Base-by-base conservation (phyloP, 2,888 invertebrate species). In the Thumatha senex region DNA sequence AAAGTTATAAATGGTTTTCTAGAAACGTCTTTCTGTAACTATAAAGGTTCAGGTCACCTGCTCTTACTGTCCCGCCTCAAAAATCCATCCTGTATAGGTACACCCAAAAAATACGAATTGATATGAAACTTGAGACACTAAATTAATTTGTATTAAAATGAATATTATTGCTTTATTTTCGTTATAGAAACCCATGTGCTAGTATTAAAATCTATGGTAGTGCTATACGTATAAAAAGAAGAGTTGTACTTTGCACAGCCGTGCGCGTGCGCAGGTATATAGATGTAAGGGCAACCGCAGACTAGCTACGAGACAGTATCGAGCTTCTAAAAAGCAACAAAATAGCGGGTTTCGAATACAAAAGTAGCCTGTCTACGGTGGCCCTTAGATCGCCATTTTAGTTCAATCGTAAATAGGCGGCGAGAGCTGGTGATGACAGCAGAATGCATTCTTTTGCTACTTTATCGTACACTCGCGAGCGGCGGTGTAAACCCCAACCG, bases 151-250 rank as follows among this genome's bases (percentile, higher is more conserved):
- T 72, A 69, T 70, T 59, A 57, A 54, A 59, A 66, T 58, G 46
- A 69, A 70, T 58, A 72, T 76, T 80, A 82, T 84, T 82, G 79
- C 79, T 85, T 61, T 49, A 24, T 24, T 59, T 54, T 63, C 58
- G 48, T 54, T 64, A 58, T 55, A 60, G 47, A 54, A 46, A 46
- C 56, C 57, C 61, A 58, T 55, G 61, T 63, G 58, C 57, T 65
- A 55, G 61, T 67, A 67, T 63, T 59, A 56, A 53, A 46, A 62
- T 63, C 62, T 53, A 58, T 49, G 48, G 33, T 7, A n/a, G 46
- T 57, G 52, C 54, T 48, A 59, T 54, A 55, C 53, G 43, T 54
- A 54, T 56, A 47, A 30, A 48, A 24, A 24, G 18, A 14, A 24
- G 10, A 30, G 41, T 12, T 35, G 35, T 44, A 35, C 14, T 44